Percentiles rank a stretch among this genome's conserved stretches.
Conservation (phyloP, 1,140 invertebrate species). For the Sycobia sp. region DNA sequence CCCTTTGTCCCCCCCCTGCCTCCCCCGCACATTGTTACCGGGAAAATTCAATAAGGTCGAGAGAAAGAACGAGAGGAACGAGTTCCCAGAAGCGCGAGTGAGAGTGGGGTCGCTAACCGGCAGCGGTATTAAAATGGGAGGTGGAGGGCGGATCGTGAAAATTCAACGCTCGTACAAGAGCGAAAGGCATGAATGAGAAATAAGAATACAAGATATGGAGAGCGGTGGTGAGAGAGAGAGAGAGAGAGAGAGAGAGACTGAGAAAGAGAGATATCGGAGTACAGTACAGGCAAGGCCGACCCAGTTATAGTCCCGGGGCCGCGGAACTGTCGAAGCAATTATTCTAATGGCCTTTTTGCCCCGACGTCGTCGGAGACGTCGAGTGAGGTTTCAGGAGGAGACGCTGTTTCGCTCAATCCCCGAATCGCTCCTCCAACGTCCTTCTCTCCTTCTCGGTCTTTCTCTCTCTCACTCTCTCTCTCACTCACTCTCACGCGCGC, state of each 20-base stretch:
- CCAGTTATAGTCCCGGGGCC: slow-evolving; percentile 18
- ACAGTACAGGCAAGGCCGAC: not conserved
- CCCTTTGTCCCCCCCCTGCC: too few relatives aligned
- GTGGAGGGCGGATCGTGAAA: too few relatives aligned
- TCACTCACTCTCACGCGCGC: too few relatives aligned
- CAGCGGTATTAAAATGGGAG: slow-evolving; percentile 17
- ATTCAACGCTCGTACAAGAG: too few relatives aligned
- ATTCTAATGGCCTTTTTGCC: slow-evolving; percentile 43
- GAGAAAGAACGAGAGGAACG: slow-evolving; percentile 2
- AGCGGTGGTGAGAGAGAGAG: not conserved
- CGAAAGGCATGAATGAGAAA: slow-evolving; percentile 1
- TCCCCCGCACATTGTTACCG: slow-evolving; percentile 15
- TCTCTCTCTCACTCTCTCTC: too few relatives aligned
- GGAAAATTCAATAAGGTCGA: slow-evolving; percentile 21
- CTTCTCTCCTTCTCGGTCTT: too few relatives aligned
- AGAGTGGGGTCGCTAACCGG: too few relatives aligned
- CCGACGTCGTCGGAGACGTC: slow-evolving; percentile 1
- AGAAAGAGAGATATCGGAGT: not conserved
- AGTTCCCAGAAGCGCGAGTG: not conserved
- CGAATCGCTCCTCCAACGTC: too few relatives aligned
- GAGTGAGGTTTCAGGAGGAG: slow-evolving; percentile 34
- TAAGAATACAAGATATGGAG: slow-evolving; percentile 9
- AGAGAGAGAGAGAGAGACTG: not conserved
- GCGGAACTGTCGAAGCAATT: slow-evolving; percentile 44
- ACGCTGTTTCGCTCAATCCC: slow-evolving; percentile 29